These are phyloP conservation scores for Amphiprion ocellaris DNA, from an alignment of 2,113 vertebrate species.

Conservation along the genomic window DNA sequence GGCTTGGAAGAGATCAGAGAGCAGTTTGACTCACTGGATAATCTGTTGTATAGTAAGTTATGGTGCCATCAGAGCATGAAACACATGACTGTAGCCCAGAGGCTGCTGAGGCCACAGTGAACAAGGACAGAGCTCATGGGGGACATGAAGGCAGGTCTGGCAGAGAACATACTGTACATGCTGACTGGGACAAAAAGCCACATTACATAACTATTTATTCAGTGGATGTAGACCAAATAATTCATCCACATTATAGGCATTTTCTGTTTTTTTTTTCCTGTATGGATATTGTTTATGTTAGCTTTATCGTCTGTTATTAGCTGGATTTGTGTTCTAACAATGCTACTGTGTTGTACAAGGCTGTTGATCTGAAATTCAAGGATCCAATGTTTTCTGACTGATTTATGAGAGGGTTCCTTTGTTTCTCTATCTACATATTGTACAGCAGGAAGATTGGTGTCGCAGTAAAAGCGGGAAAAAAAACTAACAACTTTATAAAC, in stretches of 20 bases:
- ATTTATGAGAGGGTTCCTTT: background rate
- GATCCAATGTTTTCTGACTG: background rate
- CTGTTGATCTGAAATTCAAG: background rate
- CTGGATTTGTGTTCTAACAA: background rate
- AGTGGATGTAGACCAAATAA: slow-evolving; percentile 3
- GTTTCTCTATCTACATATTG: background rate
- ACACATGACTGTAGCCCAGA: slow-evolving; percentile 42
- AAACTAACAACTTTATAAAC: background rate
- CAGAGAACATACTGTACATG: slow-evolving; percentile 29
- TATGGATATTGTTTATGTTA: background rate
- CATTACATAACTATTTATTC: slow-evolving; percentile 12
- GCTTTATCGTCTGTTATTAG: background rate
- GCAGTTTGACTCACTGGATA: slow-evolving; percentile 58
- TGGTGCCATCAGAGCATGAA: slow-evolving; percentile 65
- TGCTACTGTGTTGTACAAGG: background rate
- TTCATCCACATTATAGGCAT: background rate
- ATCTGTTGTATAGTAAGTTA: slow-evolving; percentile 48
- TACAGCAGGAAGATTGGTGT: background rate
- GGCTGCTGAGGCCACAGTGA: slow-evolving; percentile 36
- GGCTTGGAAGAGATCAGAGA: slow-evolving; percentile 51
- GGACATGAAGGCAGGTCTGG: slow-evolving; percentile 9
- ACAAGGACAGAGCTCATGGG: slow-evolving; percentile 26
- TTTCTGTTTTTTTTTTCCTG: background rate
- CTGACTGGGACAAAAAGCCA: background rate
- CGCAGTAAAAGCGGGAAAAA: background rate